phyloP scores from a whole-genome alignment of 2,113 vertebrate genomes.

The Mesembrinibis cayennensis region DNA sequence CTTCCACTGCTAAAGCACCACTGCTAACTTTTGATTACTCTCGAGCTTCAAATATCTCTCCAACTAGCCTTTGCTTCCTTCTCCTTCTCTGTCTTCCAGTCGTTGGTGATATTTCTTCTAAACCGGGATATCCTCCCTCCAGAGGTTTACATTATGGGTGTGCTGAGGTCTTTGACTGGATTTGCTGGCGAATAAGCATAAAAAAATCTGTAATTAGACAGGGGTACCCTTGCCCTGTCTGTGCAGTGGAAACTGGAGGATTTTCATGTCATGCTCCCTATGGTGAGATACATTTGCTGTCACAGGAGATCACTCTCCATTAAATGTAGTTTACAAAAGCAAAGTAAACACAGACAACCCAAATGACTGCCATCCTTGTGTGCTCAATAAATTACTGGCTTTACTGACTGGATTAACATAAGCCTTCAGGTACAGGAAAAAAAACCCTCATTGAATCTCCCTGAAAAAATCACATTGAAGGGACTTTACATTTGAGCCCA shows the following conservation, averaged over 20 bases:
- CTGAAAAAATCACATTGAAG: background rate
- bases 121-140: background rate
- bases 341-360: conserved; percentile 23
- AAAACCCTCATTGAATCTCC: background rate
- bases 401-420: conserved; percentile 41
- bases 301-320: conserved; percentile 54
- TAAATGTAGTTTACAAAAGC: conserved; percentile 71
- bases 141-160: background rate
- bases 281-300: conserved; percentile 62
- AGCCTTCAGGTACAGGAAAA: background rate
- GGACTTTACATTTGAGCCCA: background rate
- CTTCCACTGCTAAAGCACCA: background rate
- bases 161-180: background rate
- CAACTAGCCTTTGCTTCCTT: background rate
- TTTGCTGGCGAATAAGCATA: background rate
- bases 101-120: background rate
- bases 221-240: background rate
- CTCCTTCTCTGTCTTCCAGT: background rate
- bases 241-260: background rate
- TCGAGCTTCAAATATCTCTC: background rate
- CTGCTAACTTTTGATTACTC: background rate
- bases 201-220: conserved; percentile 64
- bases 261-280: conserved; percentile 20
- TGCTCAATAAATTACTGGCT: conserved; percentile 33
- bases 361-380: conserved; percentile 9